Percentiles rank a stretch among this genome's conserved stretches.
These are phyloP conservation scores for Drosophila diplacantha DNA, from an alignment of 2,888 invertebrate genomes.

Conservation along the genomic window DNA sequence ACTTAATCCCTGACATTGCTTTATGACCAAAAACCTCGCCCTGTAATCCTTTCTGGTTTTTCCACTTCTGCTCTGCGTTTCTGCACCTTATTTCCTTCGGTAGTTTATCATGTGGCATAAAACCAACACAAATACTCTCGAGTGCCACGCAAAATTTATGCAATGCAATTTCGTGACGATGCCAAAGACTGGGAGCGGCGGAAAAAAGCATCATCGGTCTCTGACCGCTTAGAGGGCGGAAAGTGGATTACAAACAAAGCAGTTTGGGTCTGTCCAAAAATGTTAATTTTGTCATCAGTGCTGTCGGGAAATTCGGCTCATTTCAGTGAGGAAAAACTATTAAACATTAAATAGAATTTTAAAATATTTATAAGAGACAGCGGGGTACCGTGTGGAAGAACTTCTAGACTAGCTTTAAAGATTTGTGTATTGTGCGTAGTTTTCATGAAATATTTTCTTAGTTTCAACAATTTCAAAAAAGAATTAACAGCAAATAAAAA, in stretches of 20 bases:
- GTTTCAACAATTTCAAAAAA: no score
- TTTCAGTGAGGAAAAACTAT: fast-evolving
- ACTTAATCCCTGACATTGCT: conserved; percentile 51
- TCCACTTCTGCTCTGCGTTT: conserved; percentile 22
- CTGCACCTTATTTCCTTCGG: conserved; percentile 52
- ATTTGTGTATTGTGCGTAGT: no score
- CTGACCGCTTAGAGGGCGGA: conserved; percentile 17
- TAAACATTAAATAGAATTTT: background rate
- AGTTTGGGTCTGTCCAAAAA: conserved; percentile 19
- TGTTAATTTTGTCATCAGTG: conserved; percentile 31
- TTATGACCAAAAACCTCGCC: conserved; percentile 47
- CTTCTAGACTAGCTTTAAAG: no score
- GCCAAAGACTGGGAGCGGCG: conserved; percentile 1
- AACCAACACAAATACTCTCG: conserved; percentile 25
- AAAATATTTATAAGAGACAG: no score
- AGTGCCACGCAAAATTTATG: conserved; percentile 49
- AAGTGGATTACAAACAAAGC: conserved; percentile 42
- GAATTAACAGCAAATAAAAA: no score
- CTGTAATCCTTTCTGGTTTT: conserved; percentile 20
- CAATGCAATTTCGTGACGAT: conserved; percentile 51
- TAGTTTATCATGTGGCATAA: conserved; percentile 56
- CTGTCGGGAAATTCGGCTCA: background rate
- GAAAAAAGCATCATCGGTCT: conserved; percentile 6
- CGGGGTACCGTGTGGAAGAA: no score
- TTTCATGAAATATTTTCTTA: no score